Evolutionary conservation across 2,113 vertebrate genomes (phyloP).

Genomic region (Mirounga angustirostris): DNA sequence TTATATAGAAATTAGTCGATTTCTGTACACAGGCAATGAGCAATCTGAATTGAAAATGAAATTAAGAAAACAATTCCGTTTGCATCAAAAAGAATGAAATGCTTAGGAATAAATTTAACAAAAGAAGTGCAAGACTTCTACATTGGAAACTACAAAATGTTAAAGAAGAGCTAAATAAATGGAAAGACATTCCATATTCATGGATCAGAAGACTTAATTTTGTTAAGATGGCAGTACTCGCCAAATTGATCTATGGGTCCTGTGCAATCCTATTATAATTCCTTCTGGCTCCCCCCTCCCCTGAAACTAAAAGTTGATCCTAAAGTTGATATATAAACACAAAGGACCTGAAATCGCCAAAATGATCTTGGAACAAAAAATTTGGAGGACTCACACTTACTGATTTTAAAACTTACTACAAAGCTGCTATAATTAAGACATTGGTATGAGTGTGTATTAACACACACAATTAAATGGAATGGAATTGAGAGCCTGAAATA

Average conservation of each 20-base stretch:
- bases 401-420: constrained; percentile 10
- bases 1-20: not conserved
- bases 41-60: not conserved
- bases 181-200: not conserved
- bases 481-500: not conserved
- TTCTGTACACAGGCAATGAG: not conserved
- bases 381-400: not conserved
- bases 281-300: not conserved
- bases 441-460: not conserved
- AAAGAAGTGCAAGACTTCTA: not conserved
- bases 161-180: constrained; percentile 54
- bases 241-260: not conserved
- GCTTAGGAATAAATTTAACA: constrained; percentile 7
- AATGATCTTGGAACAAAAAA: not conserved
- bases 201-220: not conserved
- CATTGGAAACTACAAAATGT: not conserved
- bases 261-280: not conserved
- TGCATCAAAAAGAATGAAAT: not conserved
- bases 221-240: not conserved
- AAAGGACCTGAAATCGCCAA: not conserved
- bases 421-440: not conserved
- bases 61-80: constrained; percentile 4
- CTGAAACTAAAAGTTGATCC: not conserved
- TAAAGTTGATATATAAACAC: constrained; percentile 29
- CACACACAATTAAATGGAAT: not conserved